Conservation (phyloP, 1,140 invertebrate genomes). For the Achroia grisella region DNA sequence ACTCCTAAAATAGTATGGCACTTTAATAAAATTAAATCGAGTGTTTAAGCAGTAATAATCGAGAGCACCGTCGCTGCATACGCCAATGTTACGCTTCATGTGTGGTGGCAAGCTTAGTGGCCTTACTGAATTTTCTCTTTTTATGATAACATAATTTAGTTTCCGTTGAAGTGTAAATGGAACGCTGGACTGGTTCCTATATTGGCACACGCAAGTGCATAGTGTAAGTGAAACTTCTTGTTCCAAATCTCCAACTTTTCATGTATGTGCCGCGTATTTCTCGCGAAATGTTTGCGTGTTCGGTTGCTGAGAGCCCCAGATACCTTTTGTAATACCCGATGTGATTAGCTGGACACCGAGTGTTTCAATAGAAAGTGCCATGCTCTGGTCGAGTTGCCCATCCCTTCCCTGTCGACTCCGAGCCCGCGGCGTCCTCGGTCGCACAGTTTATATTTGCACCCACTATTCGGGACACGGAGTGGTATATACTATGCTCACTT, state of each 20-base stretch:
- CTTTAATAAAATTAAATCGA: constrained; percentile 55
- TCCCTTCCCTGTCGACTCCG: constrained; percentile 35
- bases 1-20: constrained; percentile 65
- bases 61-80: constrained; percentile 50
- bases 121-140: constrained; percentile 69
- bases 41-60: constrained; percentile 46
- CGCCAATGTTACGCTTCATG: constrained; percentile 62
- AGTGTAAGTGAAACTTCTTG: constrained; percentile 70
- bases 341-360: constrained; percentile 37
- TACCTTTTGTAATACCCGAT: constrained; percentile 53
- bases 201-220: constrained; percentile 71
- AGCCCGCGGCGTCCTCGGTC: constrained; percentile 30
- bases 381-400: constrained; percentile 62
- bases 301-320: constrained; percentile 53
- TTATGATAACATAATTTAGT: constrained; percentile 39
- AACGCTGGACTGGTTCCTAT: constrained; percentile 61
- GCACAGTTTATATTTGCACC: constrained; percentile 22
- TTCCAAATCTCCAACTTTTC: constrained; percentile 72
- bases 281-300: constrained; percentile 66
- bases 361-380: constrained; percentile 64
- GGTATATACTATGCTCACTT: constrained; percentile 44
- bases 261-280: constrained; percentile 60
- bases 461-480: constrained; percentile 30
- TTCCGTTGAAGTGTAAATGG: constrained; percentile 48
- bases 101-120: constrained; percentile 64